phyloP scores from a whole-genome alignment of 2,113 vertebrate genomes.

The Alethe diademata region DNA sequence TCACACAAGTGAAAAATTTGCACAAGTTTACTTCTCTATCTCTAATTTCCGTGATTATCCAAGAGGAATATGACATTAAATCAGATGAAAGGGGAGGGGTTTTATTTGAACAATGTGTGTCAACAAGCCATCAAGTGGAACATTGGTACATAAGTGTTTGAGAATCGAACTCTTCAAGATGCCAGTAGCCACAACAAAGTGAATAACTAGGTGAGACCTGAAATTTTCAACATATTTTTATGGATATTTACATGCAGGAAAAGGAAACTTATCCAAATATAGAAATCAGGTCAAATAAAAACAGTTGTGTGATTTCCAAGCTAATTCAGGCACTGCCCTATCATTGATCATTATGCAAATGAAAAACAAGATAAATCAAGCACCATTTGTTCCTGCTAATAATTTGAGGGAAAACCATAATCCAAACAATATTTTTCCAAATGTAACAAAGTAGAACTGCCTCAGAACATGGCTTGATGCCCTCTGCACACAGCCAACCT shows the following conservation, averaged over 20 bases:
- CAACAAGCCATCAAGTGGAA: not conserved
- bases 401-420: not conserved
- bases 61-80: not conserved
- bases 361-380: constrained; percentile 15
- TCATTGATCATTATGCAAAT: not conserved
- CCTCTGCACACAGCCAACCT: not conserved
- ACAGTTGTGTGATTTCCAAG: not conserved
- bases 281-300: constrained; percentile 2
- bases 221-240: constrained; percentile 24
- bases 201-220: constrained; percentile 18
- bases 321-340: not conserved
- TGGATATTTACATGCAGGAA: constrained; percentile 12
- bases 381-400: constrained; percentile 4
- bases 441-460: not conserved
- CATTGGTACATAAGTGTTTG: not conserved
- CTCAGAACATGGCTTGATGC: not conserved
- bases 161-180: constrained; percentile 35
- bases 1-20: not conserved
- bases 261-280: not conserved
- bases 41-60: not conserved
- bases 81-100: not conserved
- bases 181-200: constrained; percentile 22
- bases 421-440: not conserved
- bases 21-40: not conserved
- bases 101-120: not conserved